Evolutionary conservation across 2,113 vertebrate genomes (phyloP), one percentile per base, ranked within the genome.

Genomic region (Hippocampus comes): DNA sequence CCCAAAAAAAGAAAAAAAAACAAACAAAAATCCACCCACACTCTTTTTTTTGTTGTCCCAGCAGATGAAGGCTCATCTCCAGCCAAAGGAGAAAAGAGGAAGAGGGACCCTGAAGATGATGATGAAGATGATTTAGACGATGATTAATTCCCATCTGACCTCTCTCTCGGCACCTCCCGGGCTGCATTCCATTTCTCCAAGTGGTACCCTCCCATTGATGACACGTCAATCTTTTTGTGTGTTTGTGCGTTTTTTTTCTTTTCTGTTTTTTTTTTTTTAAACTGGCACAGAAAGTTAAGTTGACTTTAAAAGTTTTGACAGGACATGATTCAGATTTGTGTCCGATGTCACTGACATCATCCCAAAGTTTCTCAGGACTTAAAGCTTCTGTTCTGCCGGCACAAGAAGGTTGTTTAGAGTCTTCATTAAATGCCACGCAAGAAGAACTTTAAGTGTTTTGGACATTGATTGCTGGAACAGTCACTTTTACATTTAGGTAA

Each of bases 61-160:
- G 0, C 81, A 91, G 89, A 91, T 0, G 89, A 89, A 27, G 85
- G 84, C 15, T 86, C 76, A 30, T 86, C 89, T 75, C 87, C 86
- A 0, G 59, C 55, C 23, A 95, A 94, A 89, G 94, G 94, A 78
- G 92, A 95, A 82, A 95, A 95, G 89, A 93, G 94, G 74, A 95
- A 95, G 93, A 87, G 94, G 86, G 94, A 94, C 27, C 88, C 90
- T 3, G 94, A 94, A 42, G 93, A 94, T 0, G 93, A 95, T 59
- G 93, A 92, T 0, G 92, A 94, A 21, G 92, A 94, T 14, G 43
- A 46, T 14, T 38, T 38, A 2, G 92, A 95, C 1, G 93, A 94
- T 63, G 88, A 90, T 30, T 82, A 67, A 81, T 42, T 56, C 65
- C 72, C 73, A 70, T 41, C 43, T 60, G 25, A 73, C 76, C 74